Evolutionary conservation across 2,113 vertebrate species (phyloP).

Genomic region (Leptocoma aspasia): DNA sequence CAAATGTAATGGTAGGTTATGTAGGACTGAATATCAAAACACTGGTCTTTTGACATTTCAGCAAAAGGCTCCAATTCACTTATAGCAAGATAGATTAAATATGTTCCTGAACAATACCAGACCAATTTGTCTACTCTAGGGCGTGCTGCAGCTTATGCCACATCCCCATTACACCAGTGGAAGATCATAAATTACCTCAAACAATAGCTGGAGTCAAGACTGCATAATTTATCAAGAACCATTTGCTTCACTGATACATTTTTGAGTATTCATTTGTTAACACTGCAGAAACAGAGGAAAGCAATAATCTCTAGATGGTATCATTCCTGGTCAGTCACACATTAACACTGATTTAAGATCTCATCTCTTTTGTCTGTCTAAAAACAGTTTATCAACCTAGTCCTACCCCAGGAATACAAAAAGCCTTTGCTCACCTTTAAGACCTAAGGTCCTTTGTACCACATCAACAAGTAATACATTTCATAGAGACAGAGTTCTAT

Average conservation of each 20-base stretch:
- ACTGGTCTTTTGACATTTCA: background rate
- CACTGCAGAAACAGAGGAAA: constrained; percentile 36
- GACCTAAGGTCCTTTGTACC: background rate
- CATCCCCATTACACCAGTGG: background rate
- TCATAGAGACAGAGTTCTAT: background rate
- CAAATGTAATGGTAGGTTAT: background rate
- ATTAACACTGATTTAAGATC: constrained; percentile 19
- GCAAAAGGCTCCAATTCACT: background rate
- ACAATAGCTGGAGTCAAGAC: constrained; percentile 30
- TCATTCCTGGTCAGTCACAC: constrained; percentile 41
- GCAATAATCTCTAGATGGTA: constrained; percentile 38
- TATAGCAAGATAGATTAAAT: constrained; percentile 15
- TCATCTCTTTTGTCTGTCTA: constrained; percentile 4
- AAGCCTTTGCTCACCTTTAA: background rate
- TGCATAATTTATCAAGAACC: constrained; percentile 42
- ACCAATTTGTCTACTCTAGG: constrained; percentile 51
- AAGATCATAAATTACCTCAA: constrained; percentile 48
- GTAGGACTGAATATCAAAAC: background rate
- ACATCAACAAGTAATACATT: background rate
- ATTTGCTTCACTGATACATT: constrained; percentile 33
- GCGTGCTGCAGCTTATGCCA: background rate
- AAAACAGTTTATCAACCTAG: constrained; percentile 17
- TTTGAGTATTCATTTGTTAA: constrained; percentile 31
- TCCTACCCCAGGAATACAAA: background rate
- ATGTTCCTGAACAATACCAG: constrained; percentile 29